These are phyloP conservation scores for Elephas maximus DNA, from an alignment of 2,113 vertebrate genomes.

Conservation along the genomic window DNA sequence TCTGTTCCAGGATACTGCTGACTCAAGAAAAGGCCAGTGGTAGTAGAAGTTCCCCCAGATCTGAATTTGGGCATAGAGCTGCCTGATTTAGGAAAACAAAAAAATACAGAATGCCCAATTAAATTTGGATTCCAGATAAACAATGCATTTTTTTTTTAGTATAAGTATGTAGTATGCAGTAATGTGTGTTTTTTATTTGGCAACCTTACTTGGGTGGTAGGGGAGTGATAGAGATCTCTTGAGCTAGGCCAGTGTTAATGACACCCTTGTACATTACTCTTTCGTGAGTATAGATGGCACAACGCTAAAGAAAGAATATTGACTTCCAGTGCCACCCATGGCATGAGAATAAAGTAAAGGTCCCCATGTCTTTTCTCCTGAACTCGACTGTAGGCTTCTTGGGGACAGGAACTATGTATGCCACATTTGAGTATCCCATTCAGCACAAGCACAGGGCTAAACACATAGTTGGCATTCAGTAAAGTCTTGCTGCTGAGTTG, in stretches of 20 bases:
- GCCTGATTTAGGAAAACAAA: neutral
- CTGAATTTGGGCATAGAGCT: neutral
- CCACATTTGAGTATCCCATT: neutral
- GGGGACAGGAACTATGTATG: neutral
- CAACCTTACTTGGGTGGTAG: neutral
- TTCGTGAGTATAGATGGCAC: neutral
- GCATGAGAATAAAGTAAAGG: neutral
- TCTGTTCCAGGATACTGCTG: too few species aligned
- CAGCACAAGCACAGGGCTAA: neutral
- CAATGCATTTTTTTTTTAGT: neutral
- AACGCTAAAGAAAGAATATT: slow-evolving; percentile 1
- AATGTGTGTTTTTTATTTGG: slow-evolving; percentile 1
- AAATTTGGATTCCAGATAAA: slow-evolving; percentile 38
- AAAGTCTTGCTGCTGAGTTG: neutral
- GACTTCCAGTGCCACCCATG: neutral
- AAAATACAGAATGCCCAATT: neutral
- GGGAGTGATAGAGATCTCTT: neutral
- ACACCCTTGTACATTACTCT: neutral
- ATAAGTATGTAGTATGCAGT: neutral
- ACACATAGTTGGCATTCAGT: neutral
- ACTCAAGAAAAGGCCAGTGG: neutral
- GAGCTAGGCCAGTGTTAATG: neutral
- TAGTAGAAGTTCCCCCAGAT: neutral
- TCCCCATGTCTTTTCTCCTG: neutral
- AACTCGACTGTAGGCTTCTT: neutral